Evolutionary conservation across 1,140 invertebrate species (phyloP), one percentile per base, ranked within the genome.

Genomic region (Drosophila teissieri): DNA sequence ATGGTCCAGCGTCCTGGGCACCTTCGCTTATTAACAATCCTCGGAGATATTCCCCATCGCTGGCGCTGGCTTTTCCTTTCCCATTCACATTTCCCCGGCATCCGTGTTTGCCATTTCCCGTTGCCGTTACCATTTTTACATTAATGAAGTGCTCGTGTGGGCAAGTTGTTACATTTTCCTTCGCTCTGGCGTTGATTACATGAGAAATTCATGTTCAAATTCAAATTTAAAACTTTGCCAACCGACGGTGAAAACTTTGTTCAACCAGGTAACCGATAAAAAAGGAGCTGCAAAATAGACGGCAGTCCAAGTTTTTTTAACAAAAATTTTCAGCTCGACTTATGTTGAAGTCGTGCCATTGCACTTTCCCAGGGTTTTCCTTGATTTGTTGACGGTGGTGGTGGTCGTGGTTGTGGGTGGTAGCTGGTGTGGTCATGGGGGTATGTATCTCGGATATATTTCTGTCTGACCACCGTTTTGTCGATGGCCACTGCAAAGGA

Each of bases 11-110:
- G 63, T 48, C 49, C 61, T 53, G 53, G 70, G 74, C 70, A 88
- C 69, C 65, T 79, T 77, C 80, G 83, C 83, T 86, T 86, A 86
- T 86, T 83, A 86, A 79, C 70, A 86, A 83, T 86, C 83, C 79
- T 60, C 51, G 27, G 69, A 82, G 83, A 78, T 65, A 64, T 73
- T 57, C 51, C 11, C 34, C 42, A 12, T 11, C 42, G 17, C 42
- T 17, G 49, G 64, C 45, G 56, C 58, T 60, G 58, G 63, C 51
- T 27, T 49, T 31, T 45, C n/a, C 39, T 37, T 73, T 62, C 72
- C 61, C 75, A 70, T 57, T 75, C 69, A 39, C 49, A 42, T 53
- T 61, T 68, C 57, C 60, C 64, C 61, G 46, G 37, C 37, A 67
- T 67, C 64, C 60, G 64, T 68, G 64, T 63, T 53, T 68, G 61